A percentile compares a stretch with the other conserved stretches of the same genome.
phyloP scores from a whole-genome alignment of 2,797 vertebrate species.

The Enteromius fasciolatus region DNA sequence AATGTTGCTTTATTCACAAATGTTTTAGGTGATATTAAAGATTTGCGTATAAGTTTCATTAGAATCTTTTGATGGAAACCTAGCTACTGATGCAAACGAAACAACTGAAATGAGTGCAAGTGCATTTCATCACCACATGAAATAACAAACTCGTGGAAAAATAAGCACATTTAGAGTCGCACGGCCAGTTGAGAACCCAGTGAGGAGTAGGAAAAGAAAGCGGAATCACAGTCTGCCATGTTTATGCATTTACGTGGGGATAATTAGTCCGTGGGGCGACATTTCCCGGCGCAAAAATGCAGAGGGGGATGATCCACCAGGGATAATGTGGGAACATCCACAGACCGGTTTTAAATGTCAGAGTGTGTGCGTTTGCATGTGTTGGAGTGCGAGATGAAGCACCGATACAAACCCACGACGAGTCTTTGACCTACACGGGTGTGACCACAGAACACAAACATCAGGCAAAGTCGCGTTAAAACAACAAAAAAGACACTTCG shows the following conservation, averaged over 20 bases:
- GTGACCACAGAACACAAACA: constrained; percentile 30
- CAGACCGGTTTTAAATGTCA: constrained; percentile 49
- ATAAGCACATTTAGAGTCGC: constrained; percentile 33
- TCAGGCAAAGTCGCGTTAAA: constrained; percentile 9
- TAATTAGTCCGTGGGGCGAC: constrained; percentile 51
- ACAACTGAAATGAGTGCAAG: constrained; percentile 23
- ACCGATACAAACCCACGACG: constrained; percentile 1
- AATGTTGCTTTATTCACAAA: too few relatives aligned
- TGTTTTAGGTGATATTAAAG: too few relatives aligned
- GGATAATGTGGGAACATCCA: constrained; percentile 39
- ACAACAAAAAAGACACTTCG: constrained; percentile 22
- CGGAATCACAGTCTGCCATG: constrained; percentile 34
- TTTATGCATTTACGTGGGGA: constrained; percentile 41
- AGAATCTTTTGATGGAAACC: too few relatives aligned
- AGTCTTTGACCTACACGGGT: constrained; percentile 38
- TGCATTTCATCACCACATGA: constrained; percentile 27
- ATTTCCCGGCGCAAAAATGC: constrained; percentile 51
- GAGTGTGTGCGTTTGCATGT: constrained; percentile 7
- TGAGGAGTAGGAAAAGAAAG: not conserved
- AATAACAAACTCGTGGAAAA: constrained; percentile 51
- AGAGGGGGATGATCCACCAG: constrained; percentile 19
- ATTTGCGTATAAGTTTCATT: too few relatives aligned
- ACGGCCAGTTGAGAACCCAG: not conserved
- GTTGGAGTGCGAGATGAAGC: constrained; percentile 35
- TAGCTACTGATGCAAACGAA: constrained; percentile 9